Percentiles rank a stretch among this genome's conserved stretches.
Conservation (phyloP, 2,797 vertebrate species). For the Apodemus agrarius region DNA sequence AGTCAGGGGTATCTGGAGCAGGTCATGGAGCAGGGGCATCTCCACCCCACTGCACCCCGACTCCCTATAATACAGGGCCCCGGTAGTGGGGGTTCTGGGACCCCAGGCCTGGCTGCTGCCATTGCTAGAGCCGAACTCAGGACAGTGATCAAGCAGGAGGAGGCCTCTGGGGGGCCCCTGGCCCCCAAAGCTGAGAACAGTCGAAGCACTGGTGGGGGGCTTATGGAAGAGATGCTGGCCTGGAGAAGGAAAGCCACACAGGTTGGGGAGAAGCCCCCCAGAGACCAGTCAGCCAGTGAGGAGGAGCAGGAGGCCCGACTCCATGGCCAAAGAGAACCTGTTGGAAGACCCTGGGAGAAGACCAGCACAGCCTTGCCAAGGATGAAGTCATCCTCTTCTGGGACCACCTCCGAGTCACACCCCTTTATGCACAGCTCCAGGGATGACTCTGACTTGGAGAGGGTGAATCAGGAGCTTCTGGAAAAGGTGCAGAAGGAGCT, state of each 20-base stretch:
- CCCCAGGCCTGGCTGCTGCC: constrained; percentile 87
- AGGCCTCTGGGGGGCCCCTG: constrained; percentile 62
- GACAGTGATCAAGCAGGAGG: constrained; percentile 90
- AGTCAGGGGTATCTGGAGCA: constrained; percentile 76
- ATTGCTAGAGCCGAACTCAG: constrained; percentile 92
- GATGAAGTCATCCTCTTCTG: constrained; percentile 80
- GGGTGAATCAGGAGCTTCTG: constrained; percentile 93
- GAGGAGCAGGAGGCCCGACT: constrained; percentile 89
- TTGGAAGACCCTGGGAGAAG: constrained; percentile 90
- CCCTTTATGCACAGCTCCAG: constrained; percentile 17
- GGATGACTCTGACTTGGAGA: constrained; percentile 89
- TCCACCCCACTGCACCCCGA: constrained; percentile 90
- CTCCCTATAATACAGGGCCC: constrained; percentile 86
- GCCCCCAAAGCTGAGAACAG: constrained; percentile 87
- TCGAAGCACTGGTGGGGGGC: constrained; percentile 87
- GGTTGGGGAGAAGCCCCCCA: constrained; percentile 81
- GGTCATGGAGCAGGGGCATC: constrained; percentile 76
- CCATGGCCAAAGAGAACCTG: constrained; percentile 82
- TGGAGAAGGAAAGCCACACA: constrained; percentile 86
- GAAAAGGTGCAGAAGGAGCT: constrained; percentile 92
- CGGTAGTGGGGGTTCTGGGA: constrained; percentile 77
- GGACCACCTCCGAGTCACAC: constrained; percentile 66
- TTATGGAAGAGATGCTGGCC: constrained; percentile 95
- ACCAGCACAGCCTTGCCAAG: constrained; percentile 88
- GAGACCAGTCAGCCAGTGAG: constrained; percentile 84